A percentile compares a stretch with the other conserved stretches of the same genome.
phyloP scores from a whole-genome alignment of 1,140 invertebrate genomes.

The Drosophila parvula region DNA sequence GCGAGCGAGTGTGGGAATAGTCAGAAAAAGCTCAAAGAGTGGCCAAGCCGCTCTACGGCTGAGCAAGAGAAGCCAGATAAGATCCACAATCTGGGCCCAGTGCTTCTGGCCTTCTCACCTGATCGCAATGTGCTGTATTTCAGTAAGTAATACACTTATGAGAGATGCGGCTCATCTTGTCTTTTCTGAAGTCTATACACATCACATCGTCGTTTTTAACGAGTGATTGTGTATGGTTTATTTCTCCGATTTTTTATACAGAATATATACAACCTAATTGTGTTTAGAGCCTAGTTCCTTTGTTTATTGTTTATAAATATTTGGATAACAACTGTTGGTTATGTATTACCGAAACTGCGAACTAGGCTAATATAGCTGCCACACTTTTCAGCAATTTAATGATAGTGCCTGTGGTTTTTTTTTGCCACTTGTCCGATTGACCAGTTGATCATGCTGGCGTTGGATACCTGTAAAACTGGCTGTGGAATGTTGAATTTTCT shows the following conservation, averaged over 20 bases:
- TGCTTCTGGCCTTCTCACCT: neutral
- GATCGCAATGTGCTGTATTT: neutral
- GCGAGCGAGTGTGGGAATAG: constrained; percentile 22
- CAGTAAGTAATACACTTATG: neutral
- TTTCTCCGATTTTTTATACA: too few species aligned
- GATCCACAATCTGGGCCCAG: constrained; percentile 41
- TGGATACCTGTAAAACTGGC: constrained; percentile 70
- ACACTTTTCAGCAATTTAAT: neutral
- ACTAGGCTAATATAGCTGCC: neutral
- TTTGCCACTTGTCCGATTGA: constrained; percentile 46
- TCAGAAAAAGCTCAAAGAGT: constrained; percentile 16
- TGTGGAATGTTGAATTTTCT: constrained; percentile 68
- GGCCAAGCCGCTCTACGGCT: constrained; percentile 3
- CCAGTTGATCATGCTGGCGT: constrained; percentile 51
- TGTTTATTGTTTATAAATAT: too few species aligned
- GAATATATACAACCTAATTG: neutral
- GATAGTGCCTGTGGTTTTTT: constrained; percentile 1
- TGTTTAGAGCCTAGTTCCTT: too few species aligned
- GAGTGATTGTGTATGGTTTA: too few species aligned
- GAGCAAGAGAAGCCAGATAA: constrained; percentile 42
- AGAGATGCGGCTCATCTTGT: neutral
- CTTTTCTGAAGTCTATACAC: neutral
- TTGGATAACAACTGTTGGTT: neutral
- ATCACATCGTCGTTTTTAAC: too few species aligned
- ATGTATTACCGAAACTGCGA: neutral